Base-by-base conservation (phyloP, 2,113 vertebrate species). In the Aptenodytes patagonicus region DNA sequence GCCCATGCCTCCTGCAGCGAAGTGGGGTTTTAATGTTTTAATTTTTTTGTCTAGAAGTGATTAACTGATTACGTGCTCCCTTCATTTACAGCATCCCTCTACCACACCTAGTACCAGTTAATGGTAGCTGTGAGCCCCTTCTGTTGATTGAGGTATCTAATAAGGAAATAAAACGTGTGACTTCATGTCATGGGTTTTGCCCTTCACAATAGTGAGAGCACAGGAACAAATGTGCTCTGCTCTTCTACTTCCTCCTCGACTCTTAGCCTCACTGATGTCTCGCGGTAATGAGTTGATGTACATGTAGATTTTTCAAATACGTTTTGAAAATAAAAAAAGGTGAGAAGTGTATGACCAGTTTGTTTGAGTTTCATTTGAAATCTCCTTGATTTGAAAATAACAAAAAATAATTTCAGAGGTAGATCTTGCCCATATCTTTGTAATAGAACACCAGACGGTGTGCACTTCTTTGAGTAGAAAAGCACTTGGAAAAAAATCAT, bases 91-190 rank as follows among this genome's bases (percentile, higher is more conserved):
- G 47, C 57, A n/a, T 51, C 57, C 32, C 34, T 61, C 58, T 38
- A 3, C 19, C 54, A 9, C 54, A 10, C 54, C 1, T 10, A 51
- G 47, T 64, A 31, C 26, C 34, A 16, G 31, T 3, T 57, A 25
- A 12, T 22, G 18, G 52, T 19, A 9, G 26, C 81, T 65, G 20
- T 25, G 28, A 90, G n/a, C 38, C 31, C 61, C 38, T 38, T 58
- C 25, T 55, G 51, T 52, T 46, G 55, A 1, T 14, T 1, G 24
- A 52, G 34, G 2, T 25, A 6, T 4, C 31, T 58, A 2, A 3
- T 13, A 22, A 51, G n/a, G 49, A 34, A 54, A 26, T 58, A 2
- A 29, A 66, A 32, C 2, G 11, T 13, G 55, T 36, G n/a, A 7
- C 29, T 60, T 40, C 0, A 7, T 11, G 65, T 34, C 16, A 1